A percentile compares a stretch with the other conserved stretches of the same genome.
These are phyloP conservation scores for Euplexia lucipara DNA, from an alignment of 2,888 invertebrate genomes.

Conservation along the genomic window DNA sequence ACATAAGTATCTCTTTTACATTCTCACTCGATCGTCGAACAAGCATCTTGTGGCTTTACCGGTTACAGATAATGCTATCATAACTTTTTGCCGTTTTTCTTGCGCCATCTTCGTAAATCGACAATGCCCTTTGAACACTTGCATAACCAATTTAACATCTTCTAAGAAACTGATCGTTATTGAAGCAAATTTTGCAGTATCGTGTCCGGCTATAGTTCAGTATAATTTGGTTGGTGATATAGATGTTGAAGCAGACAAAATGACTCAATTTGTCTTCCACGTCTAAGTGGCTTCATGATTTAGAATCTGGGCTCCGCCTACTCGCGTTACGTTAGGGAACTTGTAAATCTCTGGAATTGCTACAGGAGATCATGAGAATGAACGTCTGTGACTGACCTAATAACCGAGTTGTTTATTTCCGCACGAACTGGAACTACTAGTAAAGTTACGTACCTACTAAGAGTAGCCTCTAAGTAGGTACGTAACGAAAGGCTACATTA, in stretches of 20 bases:
- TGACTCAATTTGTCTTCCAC: slow-evolving; percentile 84
- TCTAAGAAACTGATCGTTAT: slow-evolving; percentile 37
- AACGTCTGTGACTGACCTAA: slow-evolving; percentile 73
- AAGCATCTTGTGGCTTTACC: slow-evolving; percentile 56
- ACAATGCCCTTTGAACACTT: slow-evolving; percentile 53
- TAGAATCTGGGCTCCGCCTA: slow-evolving; percentile 80
- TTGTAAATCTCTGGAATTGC: slow-evolving; percentile 81
- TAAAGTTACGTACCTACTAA: slow-evolving; percentile 32
- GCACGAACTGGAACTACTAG: slow-evolving; percentile 31
- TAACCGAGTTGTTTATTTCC: slow-evolving; percentile 58
- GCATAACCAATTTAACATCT: slow-evolving; percentile 51
- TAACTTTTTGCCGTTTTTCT: slow-evolving; percentile 64
- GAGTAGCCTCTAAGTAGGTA: no score
- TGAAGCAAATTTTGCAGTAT: slow-evolving; percentile 25
- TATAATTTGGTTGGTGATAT: slow-evolving; percentile 64
- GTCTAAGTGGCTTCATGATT: slow-evolving; percentile 84
- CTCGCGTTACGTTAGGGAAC: slow-evolving; percentile 78
- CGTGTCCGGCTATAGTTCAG: slow-evolving; percentile 51
- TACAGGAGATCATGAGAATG: slow-evolving; percentile 74
- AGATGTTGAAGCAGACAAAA: slow-evolving; percentile 78
- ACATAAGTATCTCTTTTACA: slow-evolving; percentile 58
- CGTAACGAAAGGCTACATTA: slow-evolving; percentile 1
- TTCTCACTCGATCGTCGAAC: slow-evolving; percentile 56
- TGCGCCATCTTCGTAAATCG: slow-evolving; percentile 64
- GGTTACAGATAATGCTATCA: slow-evolving; percentile 64